These are phyloP conservation scores for Vipera latastei DNA, from an alignment of 2,797 vertebrate species.

Conservation along the genomic window DNA sequence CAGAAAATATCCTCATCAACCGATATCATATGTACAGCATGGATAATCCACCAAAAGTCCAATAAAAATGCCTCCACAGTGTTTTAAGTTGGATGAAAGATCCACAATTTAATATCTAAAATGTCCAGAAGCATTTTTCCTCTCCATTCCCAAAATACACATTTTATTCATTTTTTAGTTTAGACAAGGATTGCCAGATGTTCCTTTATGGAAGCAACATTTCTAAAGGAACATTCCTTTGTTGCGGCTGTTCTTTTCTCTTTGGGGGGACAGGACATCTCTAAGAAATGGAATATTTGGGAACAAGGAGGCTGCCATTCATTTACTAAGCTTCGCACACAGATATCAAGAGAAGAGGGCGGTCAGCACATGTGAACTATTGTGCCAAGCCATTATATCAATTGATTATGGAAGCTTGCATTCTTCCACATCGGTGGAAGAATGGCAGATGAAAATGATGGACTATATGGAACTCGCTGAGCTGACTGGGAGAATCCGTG, in stretches of 20 bases:
- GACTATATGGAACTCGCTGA: no score
- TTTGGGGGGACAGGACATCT: neutral
- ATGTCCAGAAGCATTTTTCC: neutral
- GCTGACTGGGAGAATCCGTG: no score
- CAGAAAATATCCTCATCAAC: neutral
- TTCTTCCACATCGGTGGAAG: no score
- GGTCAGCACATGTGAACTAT: neutral
- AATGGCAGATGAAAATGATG: no score
- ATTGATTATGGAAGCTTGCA: no score
- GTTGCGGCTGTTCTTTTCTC: neutral
- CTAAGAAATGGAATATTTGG: neutral
- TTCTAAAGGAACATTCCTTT: constrained; percentile 18
- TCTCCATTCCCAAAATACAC: neutral
- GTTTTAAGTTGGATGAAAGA: neutral
- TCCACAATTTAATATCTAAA: neutral
- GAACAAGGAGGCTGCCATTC: neutral
- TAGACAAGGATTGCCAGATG: constrained; percentile 20
- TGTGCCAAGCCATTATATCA: neutral
- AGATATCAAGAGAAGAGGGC: neutral
- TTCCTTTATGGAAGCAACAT: constrained; percentile 15
- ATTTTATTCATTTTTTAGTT: neutral
- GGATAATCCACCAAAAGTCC: neutral
- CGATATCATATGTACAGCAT: neutral
- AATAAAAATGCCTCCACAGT: neutral
- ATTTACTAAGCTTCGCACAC: neutral